phyloP scores from a whole-genome alignment of 1,140 invertebrate species.

The Leguminivora glycinivorella region DNA sequence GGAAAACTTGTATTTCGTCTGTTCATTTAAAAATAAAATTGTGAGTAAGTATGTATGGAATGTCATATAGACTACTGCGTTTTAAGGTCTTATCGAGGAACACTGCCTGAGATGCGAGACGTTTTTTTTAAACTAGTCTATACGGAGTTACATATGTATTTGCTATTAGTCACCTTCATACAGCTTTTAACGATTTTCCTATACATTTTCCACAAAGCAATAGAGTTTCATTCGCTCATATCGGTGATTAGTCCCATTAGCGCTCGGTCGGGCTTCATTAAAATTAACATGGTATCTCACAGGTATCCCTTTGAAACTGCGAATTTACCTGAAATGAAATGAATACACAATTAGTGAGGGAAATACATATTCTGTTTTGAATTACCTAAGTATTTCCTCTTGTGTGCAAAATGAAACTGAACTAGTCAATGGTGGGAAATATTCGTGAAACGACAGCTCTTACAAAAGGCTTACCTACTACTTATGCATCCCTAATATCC shows the following conservation, averaged over 20 bases:
- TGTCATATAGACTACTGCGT: too few species aligned
- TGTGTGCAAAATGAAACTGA: background rate
- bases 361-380: background rate
- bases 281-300: conserved; percentile 18
- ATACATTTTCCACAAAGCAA: background rate
- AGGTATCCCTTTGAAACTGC: conserved; percentile 9
- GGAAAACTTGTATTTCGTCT: too few species aligned
- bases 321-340: conserved; percentile 22
- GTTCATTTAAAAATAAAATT: too few species aligned
- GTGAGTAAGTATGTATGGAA: too few species aligned
- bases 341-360: conserved; percentile 3
- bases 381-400: background rate
- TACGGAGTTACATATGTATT: too few species aligned
- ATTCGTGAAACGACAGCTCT: too few species aligned
- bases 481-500: too few species aligned
- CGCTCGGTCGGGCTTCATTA: conserved; percentile 9
- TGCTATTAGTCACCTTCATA: background rate
- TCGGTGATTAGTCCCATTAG: conserved; percentile 14
- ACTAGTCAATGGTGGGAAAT: too few species aligned
- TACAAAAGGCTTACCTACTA: too few species aligned
- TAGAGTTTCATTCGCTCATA: conserved; percentile 16
- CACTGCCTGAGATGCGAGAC: too few species aligned
- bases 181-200: conserved; percentile 12
- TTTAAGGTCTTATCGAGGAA: too few species aligned
- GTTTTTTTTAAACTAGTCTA: too few species aligned